These are phyloP conservation scores for Sternarchorhynchus goeldii DNA, from an alignment of 2,797 vertebrate species.

Conservation along the genomic window DNA sequence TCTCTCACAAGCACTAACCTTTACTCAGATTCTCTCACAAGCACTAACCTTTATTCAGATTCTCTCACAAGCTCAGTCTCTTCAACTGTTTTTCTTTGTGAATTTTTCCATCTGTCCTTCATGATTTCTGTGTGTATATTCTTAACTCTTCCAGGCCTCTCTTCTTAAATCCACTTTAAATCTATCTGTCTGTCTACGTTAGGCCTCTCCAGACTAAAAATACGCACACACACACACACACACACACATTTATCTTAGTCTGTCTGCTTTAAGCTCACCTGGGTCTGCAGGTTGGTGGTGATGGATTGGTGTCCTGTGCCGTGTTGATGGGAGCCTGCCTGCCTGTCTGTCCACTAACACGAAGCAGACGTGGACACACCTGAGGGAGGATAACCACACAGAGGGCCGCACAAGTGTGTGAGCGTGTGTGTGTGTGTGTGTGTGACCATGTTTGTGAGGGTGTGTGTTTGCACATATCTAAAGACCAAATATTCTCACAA, in stretches of 20 bases:
- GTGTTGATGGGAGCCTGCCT: conserved; percentile 33
- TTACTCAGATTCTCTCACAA: background rate
- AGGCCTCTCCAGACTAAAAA: background rate
- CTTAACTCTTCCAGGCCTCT: conserved; percentile 22
- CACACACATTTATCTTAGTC: conserved; percentile 29
- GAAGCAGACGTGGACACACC: conserved; percentile 45
- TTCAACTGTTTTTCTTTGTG: background rate
- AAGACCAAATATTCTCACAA: no score
- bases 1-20: background rate
- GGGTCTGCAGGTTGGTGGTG: background rate
- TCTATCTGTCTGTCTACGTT: background rate
- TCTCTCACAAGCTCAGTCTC: background rate
- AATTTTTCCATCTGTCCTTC: conserved; percentile 1
- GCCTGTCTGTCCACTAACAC: conserved; percentile 30
- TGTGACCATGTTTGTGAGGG: background rate
- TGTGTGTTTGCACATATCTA: background rate
- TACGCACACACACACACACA: background rate
- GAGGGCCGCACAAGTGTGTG: conserved; percentile 1
- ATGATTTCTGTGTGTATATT: conserved; percentile 35
- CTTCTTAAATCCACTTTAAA: background rate
- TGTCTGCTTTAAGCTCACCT: conserved; percentile 31
- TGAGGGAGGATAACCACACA: conserved; percentile 36
- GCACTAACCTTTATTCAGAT: background rate
- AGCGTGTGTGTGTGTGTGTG: no score
- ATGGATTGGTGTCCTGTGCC: conserved; percentile 30